Evolutionary conservation across 37 sponge, comb jelly and placozoan species (phyloP).

Genomic region (Agelas oroides): DNA sequence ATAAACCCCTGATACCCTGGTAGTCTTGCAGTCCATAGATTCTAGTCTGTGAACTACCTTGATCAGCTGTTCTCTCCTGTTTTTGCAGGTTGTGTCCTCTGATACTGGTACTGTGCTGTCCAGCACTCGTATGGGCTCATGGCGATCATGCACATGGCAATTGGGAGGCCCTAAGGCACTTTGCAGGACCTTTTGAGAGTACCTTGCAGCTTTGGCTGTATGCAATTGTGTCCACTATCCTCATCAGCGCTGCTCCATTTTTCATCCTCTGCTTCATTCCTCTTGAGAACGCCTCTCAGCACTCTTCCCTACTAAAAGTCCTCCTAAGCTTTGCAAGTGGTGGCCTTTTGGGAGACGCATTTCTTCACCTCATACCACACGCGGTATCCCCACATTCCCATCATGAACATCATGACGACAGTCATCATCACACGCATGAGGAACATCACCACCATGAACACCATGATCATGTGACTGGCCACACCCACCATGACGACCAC

Average conservation of each 20-base stretch:
- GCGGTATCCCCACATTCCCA: slow-evolving; percentile 84
- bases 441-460: slow-evolving; percentile 30
- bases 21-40: no score
- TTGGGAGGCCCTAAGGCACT: background rate
- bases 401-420: slow-evolving; percentile 42
- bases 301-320: slow-evolving; percentile 76
- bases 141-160: slow-evolving; percentile 11
- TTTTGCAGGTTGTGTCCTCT: no score
- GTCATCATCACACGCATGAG: background rate
- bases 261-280: slow-evolving; percentile 93
- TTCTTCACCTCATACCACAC: slow-evolving; percentile 96
- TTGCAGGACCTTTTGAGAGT: slow-evolving; percentile 7
- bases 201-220: slow-evolving; percentile 62
- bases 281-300: slow-evolving; percentile 65
- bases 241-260: slow-evolving; percentile 91
- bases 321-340: slow-evolving; percentile 96
- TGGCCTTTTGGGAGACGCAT: slow-evolving; percentile 95
- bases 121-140: slow-evolving; percentile 6
- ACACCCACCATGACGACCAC: slow-evolving; percentile 56
- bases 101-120: no score
- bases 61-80: no score
- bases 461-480: slow-evolving; percentile 30
- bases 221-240: slow-evolving; percentile 78
- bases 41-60: no score
- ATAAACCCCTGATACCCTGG: no score